Evolutionary conservation across 2,797 vertebrate species (phyloP).

Genomic region (Monodelphis domestica): DNA sequence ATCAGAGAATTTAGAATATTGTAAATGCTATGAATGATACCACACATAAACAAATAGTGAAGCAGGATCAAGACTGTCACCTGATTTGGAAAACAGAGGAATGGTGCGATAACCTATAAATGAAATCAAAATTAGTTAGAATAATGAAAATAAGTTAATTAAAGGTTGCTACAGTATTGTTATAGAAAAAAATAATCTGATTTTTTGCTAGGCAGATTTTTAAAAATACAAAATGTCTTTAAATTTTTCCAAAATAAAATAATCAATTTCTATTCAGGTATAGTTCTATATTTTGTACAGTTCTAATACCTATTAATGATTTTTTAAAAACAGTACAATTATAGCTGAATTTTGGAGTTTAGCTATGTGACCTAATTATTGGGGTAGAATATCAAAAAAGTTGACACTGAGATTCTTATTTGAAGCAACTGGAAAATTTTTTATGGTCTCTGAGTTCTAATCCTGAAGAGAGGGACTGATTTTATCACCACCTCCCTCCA

Average conservation of each 20-base stretch:
- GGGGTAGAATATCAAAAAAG: neutral
- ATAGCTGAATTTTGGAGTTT: neutral
- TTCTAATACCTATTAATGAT: neutral
- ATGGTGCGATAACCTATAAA: slow-evolving; percentile 90
- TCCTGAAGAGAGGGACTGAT: neutral
- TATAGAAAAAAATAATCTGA: neutral
- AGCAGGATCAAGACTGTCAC: slow-evolving; percentile 86
- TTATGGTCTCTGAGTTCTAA: neutral
- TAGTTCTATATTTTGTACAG: neutral
- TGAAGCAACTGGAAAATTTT: neutral
- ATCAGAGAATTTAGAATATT: neutral
- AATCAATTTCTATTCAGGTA: neutral
- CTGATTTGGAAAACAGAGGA: slow-evolving; percentile 86
- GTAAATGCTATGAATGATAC: slow-evolving; percentile 80
- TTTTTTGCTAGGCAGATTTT: neutral
- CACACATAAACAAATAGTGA: slow-evolving; percentile 90
- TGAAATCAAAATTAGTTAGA: slow-evolving; percentile 45
- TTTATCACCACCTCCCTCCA: neutral
- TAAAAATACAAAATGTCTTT: neutral
- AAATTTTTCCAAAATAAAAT: neutral
- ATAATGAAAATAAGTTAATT: neutral
- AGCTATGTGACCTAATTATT: neutral
- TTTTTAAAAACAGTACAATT: neutral
- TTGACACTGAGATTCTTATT: neutral
- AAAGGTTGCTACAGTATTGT: neutral